Conservation (phyloP, 2,113 vertebrate genomes). For the Phylloscopus whistleri region DNA sequence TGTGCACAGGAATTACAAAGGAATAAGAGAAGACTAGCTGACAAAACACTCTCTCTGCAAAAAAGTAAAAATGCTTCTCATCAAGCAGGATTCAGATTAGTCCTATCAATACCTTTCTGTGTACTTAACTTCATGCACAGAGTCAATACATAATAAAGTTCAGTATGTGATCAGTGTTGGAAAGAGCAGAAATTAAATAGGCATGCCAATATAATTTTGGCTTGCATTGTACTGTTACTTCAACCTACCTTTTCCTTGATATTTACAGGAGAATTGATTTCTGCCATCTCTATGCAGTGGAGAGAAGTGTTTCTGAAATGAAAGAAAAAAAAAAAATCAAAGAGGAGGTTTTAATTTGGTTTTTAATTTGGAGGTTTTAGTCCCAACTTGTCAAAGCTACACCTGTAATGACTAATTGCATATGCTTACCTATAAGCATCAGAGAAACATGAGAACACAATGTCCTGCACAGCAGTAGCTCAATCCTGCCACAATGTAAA, state of each 20-base stretch:
- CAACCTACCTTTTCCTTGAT: slow-evolving; percentile 79
- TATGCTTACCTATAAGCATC: neutral
- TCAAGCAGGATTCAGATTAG: neutral
- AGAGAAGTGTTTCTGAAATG: slow-evolving; percentile 35
- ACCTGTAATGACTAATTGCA: neutral
- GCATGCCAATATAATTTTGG: neutral
- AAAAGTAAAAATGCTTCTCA: neutral
- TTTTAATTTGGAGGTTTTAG: slow-evolving; percentile 5
- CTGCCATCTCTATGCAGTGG: slow-evolving; percentile 70
- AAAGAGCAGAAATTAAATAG: neutral
- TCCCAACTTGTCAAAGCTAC: neutral
- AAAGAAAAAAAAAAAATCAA: neutral
- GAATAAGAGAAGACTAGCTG: neutral
- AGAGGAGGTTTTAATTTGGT: no score
- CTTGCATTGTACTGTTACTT: neutral
- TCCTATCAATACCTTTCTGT: neutral
- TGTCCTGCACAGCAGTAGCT: neutral
- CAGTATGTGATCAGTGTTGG: neutral
- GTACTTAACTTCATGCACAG: neutral
- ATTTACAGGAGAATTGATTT: slow-evolving; percentile 74
- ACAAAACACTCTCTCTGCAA: neutral
- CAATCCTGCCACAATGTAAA: neutral
- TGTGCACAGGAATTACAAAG: neutral
- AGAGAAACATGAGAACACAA: neutral
- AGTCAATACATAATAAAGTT: neutral